Evolutionary conservation across 1,140 invertebrate species (phyloP).

Genomic region (Plodia interpunctella): DNA sequence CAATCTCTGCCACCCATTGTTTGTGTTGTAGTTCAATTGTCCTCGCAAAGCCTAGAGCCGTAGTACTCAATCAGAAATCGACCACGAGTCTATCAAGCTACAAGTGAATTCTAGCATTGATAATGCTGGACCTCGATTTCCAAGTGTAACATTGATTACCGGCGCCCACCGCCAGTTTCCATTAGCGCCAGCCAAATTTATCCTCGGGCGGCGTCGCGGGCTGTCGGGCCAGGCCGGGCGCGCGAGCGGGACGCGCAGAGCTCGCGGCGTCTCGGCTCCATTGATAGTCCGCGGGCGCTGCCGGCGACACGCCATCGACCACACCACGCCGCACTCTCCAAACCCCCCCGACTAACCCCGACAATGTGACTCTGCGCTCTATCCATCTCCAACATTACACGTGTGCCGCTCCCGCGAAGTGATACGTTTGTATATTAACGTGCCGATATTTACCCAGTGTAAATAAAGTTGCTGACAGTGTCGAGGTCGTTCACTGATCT

Average conservation of each 20-base stretch:
- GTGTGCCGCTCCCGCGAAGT: conserved; percentile 25
- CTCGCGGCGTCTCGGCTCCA: conserved; percentile 38
- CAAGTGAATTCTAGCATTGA: conserved; percentile 25
- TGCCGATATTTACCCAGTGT: conserved; percentile 41
- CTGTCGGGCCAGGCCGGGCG: conserved; percentile 47
- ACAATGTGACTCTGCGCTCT: conserved; percentile 47
- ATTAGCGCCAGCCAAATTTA: conserved; percentile 75
- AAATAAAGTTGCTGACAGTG: conserved; percentile 35
- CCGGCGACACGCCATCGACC: conserved; percentile 55
- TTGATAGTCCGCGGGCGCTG: conserved; percentile 71
- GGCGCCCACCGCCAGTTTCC: conserved; percentile 64
- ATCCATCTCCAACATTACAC: neutral
- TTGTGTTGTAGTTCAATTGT: too few species aligned
- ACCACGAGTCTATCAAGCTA: neutral
- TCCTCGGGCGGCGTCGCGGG: conserved; percentile 60
- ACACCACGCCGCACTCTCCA: conserved; percentile 37
- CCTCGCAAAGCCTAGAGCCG: neutral
- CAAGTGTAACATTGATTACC: conserved; percentile 73
- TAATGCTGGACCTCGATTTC: conserved; percentile 56
- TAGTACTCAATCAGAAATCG: neutral
- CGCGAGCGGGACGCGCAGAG: conserved; percentile 43
- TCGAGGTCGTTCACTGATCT: conserved; percentile 65
- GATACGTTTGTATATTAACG: conserved; percentile 30
- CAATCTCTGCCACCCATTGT: too few species aligned
- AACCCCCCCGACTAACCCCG: conserved; percentile 38